Conservation (phyloP, 2,113 vertebrate genomes). For the Morone saxatilis region DNA sequence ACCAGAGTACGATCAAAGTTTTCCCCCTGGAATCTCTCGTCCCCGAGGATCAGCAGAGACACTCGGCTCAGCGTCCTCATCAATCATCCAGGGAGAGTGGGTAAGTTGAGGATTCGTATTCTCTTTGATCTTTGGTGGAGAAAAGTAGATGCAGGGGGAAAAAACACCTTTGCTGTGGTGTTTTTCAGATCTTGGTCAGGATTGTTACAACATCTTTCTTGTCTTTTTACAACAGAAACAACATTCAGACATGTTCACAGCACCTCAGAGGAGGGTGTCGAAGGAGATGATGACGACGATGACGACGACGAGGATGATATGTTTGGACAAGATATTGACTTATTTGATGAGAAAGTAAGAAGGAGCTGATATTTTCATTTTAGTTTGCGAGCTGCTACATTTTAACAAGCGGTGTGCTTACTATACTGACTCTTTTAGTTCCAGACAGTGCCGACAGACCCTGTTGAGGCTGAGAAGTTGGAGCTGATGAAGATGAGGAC, state of each 20-base stretch:
- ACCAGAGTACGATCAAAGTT: constrained; percentile 82
- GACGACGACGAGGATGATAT: constrained; percentile 64
- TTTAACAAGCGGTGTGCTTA: background rate
- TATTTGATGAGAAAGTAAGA: constrained; percentile 78
- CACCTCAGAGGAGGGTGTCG: constrained; percentile 77
- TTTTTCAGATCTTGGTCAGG: background rate
- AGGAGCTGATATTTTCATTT: background rate
- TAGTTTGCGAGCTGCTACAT: background rate
- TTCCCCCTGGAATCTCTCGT: constrained; percentile 87
- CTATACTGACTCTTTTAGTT: constrained; percentile 40
- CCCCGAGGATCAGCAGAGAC: constrained; percentile 81
- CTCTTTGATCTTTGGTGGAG: background rate
- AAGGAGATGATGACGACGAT: constrained; percentile 67
- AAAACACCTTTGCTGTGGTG: background rate
- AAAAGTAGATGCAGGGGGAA: background rate
- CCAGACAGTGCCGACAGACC: constrained; percentile 65
- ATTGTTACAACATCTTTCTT: background rate
- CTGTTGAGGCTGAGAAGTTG: constrained; percentile 77
- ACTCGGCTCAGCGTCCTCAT: constrained; percentile 73
- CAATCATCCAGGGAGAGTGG: constrained; percentile 65
- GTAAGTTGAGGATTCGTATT: constrained; percentile 47
- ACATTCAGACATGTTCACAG: constrained; percentile 59
- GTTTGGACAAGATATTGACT: constrained; percentile 62
- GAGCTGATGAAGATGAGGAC: constrained; percentile 87
- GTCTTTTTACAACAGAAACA: constrained; percentile 48